Percentiles rank a stretch among this genome's conserved stretches.
These are phyloP conservation scores for Girardinus metallicus DNA, from an alignment of 2,797 vertebrate genomes.

Conservation along the genomic window DNA sequence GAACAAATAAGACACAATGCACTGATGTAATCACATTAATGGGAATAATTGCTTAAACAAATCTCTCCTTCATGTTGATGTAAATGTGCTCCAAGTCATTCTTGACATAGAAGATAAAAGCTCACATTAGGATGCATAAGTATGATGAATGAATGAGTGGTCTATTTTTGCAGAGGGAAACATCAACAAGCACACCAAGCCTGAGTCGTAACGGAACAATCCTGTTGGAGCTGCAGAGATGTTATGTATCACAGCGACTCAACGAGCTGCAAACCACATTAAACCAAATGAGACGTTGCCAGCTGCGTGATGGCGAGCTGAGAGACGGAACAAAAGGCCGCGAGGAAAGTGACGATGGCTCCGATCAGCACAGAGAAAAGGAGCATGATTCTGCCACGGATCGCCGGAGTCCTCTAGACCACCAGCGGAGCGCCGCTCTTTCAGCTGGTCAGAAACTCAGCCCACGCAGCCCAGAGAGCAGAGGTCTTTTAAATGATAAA, in stretches of 20 bases:
- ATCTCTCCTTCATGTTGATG: conserved; percentile 1
- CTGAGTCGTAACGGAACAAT: conserved; percentile 70
- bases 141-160: conserved; percentile 13
- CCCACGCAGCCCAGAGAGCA: conserved; percentile 38
- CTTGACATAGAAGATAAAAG: conserved; percentile 17
- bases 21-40: conserved; percentile 9
- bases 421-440: conserved; percentile 37
- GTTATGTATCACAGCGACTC: conserved; percentile 75
- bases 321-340: conserved; percentile 39
- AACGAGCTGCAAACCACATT: conserved; percentile 80
- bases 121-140: conserved; percentile 17
- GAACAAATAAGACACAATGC: conserved; percentile 4
- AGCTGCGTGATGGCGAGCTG: conserved; percentile 60
- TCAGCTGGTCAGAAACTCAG: conserved; percentile 37
- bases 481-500: conserved; percentile 37
- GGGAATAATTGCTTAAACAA: conserved; percentile 14
- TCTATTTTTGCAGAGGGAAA: conserved; percentile 46
- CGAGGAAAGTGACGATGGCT: conserved; percentile 37
- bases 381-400: conserved; percentile 23
- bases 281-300: conserved; percentile 50
- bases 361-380: conserved; percentile 37
- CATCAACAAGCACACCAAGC: conserved; percentile 50
- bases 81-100: conserved; percentile 7
- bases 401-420: conserved; percentile 15
- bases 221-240: conserved; percentile 81